These are phyloP conservation scores for Pristionchus maxplancki DNA, from an alignment of 2,888 invertebrate genomes.

Conservation along the genomic window DNA sequence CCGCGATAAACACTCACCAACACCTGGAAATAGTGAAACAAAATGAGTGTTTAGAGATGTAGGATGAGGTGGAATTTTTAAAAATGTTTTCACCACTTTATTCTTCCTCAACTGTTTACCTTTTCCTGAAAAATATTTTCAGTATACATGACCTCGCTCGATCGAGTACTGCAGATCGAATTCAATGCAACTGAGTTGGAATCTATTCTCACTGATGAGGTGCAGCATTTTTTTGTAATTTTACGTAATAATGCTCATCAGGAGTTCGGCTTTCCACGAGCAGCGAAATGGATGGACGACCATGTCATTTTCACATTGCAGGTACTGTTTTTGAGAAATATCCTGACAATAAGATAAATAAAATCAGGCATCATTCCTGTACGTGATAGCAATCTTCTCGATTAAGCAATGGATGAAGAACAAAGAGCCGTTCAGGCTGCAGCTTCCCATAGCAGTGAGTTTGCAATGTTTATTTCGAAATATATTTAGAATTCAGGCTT, in stretches of 20 bases:
- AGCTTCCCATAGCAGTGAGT: background rate
- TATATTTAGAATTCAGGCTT: no score
- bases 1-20: no score
- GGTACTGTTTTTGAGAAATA: background rate
- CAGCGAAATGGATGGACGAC: background rate
- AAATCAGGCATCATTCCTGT: background rate
- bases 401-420: background rate
- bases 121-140: no score
- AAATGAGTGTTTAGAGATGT: no score
- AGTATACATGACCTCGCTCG: background rate
- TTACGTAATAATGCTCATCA: background rate
- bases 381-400: background rate
- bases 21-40: no score
- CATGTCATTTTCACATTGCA: background rate
- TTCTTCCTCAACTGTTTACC: no score
- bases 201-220: background rate
- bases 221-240: background rate
- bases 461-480: background rate
- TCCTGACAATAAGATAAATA: no score
- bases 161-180: background rate
- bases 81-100: no score
- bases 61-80: no score
- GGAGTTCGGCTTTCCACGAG: background rate
- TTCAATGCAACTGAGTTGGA: background rate
- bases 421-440: background rate